Evolutionary conservation across 2,797 vertebrate genomes (phyloP), one percentile per base, ranked within the genome.

Genomic region (Alcedo quadribrachys): DNA sequence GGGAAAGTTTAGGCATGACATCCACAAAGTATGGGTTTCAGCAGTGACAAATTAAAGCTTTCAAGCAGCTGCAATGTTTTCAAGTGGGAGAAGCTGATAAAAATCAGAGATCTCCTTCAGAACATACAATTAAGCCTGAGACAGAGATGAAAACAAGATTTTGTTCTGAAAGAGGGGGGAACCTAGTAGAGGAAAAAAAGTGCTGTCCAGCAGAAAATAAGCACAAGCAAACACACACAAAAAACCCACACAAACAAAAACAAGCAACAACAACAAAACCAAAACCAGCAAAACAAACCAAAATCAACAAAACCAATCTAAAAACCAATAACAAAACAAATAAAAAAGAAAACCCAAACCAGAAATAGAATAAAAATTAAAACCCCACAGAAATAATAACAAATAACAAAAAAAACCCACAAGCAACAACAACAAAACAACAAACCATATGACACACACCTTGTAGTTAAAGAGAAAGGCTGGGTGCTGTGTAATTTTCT

Each of bases 41-140:
- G 81, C 35, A 91, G 35, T 85, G 76, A 75, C 32, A 87, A 87
- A 77, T 92, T 40, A 81, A 89, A 79, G 32, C 57, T 94, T 89
- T 68, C 48, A 82, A 87, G 37, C 30, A 89, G 65, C 54, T 89
- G 67, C 14, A 67, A 18, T 8, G 7, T 90, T 89, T 92, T 66
- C 69, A 83, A 58, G 40, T 33, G 20, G 51, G 11, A 80, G n/a
- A 93, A 85, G 28, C 12, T 85, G 66, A 74, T 55, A 85, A 92
- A 89, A 95, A 89, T 62, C 58, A 5, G 68, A 76, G 17, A 78
- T 65, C 37, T 92, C 48, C 45, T 77, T 75, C 37, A 78, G 37
- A 74, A 68, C 24, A 22, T 21, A 25, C 14, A 55, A 28, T 1
- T 61, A 27, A 18, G 30, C 37, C 51, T 61, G 33, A 15, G 27